These are phyloP conservation scores for Noctuana brunneofusca DNA, from an alignment of 2,888 invertebrate species.

Conservation along the genomic window DNA sequence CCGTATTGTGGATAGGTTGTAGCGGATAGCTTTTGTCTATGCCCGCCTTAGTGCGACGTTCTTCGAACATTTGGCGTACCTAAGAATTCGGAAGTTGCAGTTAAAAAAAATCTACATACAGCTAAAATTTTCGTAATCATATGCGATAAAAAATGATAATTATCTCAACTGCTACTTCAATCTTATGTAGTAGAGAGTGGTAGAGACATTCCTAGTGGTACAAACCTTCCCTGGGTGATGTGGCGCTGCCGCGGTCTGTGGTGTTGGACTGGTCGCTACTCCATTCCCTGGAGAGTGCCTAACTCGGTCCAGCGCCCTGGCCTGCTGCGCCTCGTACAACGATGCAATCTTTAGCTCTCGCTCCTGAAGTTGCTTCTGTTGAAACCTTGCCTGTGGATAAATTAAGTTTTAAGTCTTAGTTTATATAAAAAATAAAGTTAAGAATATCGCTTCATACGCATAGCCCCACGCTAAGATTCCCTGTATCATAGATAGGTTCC, in stretches of 20 bases:
- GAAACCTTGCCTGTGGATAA: slow-evolving; percentile 88
- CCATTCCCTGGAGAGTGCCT: slow-evolving; percentile 47
- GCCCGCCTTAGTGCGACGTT: slow-evolving; percentile 88
- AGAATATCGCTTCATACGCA: no score
- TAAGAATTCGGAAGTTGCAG: slow-evolving; percentile 46
- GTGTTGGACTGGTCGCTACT: slow-evolving; percentile 40
- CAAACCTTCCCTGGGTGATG: slow-evolving; percentile 69
- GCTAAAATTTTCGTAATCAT: no score
- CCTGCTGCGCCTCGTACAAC: slow-evolving; percentile 86
- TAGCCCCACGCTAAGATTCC: no score
- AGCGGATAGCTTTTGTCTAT: slow-evolving; percentile 92
- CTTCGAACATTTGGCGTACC: slow-evolving; percentile 94
- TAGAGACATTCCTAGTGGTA: no score
- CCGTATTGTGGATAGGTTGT: slow-evolving; percentile 86
- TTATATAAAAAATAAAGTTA: no score
- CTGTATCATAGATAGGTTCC: no score
- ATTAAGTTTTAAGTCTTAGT: no score
- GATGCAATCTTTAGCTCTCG: slow-evolving; percentile 90
- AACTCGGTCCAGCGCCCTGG: slow-evolving; percentile 80
- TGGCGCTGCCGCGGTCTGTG: slow-evolving; percentile 47
- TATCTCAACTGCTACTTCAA: no score
- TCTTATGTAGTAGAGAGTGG: no score
- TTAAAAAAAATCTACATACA: no score
- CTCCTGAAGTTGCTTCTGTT: slow-evolving; percentile 91
- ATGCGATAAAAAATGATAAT: no score